A percentile compares a stretch with the other conserved stretches of the same genome.
phyloP scores from a whole-genome alignment of 2,888 invertebrate species.

The Hoplodrina blanda region DNA sequence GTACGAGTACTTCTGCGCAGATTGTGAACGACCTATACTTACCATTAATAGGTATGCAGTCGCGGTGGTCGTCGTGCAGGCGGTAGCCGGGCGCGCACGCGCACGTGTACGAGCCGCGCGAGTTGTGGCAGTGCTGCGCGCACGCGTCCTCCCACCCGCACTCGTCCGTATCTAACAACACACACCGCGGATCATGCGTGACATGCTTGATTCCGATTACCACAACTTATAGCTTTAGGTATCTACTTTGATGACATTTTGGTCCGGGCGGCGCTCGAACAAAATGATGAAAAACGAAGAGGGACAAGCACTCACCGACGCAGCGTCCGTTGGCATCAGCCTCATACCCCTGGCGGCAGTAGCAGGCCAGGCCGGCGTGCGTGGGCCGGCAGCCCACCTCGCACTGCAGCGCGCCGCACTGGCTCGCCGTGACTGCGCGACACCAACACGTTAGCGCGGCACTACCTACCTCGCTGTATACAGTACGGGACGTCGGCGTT shows the following conservation, averaged over 20 bases:
- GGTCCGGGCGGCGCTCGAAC: no score
- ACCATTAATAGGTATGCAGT: constrained; percentile 94
- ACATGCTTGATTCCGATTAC: no score
- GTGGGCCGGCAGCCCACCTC: constrained; percentile 93
- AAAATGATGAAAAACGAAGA: no score
- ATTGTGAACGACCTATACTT: constrained; percentile 29
- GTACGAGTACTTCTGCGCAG: no score
- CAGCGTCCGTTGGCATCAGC: constrained; percentile 91
- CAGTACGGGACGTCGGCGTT: constrained; percentile 68
- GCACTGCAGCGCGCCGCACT: constrained; percentile 90
- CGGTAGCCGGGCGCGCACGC: constrained; percentile 93
- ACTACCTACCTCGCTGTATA: constrained; percentile 74
- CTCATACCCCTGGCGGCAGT: constrained; percentile 93
- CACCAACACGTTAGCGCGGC: constrained; percentile 81
- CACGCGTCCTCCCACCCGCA: constrained; percentile 93
- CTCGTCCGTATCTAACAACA: constrained; percentile 93
- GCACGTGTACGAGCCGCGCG: constrained; percentile 93
- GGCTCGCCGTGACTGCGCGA: constrained; percentile 76
- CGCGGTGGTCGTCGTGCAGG: constrained; percentile 85
- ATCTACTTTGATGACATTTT: no score
- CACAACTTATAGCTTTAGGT: no score
- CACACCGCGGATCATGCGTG: background rate
- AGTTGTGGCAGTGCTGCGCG: constrained; percentile 94
- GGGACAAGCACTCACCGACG: constrained; percentile 77
- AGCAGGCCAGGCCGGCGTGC: constrained; percentile 93